Conservation (phyloP, 2,797 vertebrate genomes). For the Sebastes jordani region DNA sequence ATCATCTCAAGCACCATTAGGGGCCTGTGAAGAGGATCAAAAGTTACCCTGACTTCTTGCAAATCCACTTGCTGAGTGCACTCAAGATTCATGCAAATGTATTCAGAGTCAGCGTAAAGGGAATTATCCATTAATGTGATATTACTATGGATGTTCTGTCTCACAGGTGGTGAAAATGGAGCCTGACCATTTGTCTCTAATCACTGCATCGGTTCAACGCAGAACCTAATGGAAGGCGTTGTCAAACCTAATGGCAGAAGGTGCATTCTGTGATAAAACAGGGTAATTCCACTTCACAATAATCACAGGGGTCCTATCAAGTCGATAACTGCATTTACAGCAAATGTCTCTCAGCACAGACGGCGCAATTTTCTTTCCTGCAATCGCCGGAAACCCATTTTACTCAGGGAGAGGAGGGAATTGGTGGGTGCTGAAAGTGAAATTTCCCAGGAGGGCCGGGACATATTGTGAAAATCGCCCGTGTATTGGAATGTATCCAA, state of each 20-base stretch:
- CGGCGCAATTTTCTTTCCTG: conserved; percentile 59
- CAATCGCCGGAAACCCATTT: conserved; percentile 66
- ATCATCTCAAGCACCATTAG: conserved; percentile 40
- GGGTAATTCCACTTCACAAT: conserved; percentile 64
- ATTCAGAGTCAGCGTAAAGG: background rate
- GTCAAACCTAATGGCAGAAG: conserved; percentile 25
- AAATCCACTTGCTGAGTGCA: conserved; percentile 20
- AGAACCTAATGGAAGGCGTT: conserved; percentile 19
- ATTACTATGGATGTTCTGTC: conserved; percentile 3
- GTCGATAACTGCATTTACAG: conserved; percentile 68
- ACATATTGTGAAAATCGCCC: conserved; percentile 67
- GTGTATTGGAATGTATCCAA: conserved; percentile 55
- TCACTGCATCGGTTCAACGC: conserved; percentile 8
- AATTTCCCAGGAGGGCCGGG: conserved; percentile 70
- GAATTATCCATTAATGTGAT: conserved; percentile 32
- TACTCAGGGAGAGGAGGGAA: conserved; percentile 39
- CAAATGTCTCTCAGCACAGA: conserved; percentile 56
- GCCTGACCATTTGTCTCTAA: conserved; percentile 30
- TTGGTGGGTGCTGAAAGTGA: conserved; percentile 58
- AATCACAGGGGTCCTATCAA: conserved; percentile 72
- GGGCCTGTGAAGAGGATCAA: conserved; percentile 45
- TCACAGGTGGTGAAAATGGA: conserved; percentile 31
- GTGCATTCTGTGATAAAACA: conserved; percentile 44
- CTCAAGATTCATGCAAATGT: conserved; percentile 39
- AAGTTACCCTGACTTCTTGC: conserved; percentile 28